phyloP scores from a whole-genome alignment of 2,113 vertebrate genomes.

The Trinectes maculatus region DNA sequence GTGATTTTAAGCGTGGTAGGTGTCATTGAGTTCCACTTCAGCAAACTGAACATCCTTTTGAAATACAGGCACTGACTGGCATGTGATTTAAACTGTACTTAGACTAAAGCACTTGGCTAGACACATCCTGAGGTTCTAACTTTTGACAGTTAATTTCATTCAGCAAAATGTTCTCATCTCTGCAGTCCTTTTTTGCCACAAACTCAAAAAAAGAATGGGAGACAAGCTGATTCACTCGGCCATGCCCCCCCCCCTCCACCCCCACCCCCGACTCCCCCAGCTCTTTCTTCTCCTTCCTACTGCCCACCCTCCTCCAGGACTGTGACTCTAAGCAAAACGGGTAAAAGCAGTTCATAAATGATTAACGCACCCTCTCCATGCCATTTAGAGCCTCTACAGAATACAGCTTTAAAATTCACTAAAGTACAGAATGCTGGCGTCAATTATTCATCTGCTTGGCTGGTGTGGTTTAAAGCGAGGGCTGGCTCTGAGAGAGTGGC shows the following conservation, averaged over 20 bases:
- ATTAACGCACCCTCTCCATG: constrained; percentile 72
- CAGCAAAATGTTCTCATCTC: background rate
- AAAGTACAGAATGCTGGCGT: constrained; percentile 79
- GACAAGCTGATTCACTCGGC: constrained; percentile 46
- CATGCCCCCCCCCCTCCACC: constrained; percentile 35
- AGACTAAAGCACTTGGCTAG: constrained; percentile 14
- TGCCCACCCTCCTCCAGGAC: constrained; percentile 66
- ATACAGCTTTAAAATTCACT: constrained; percentile 81
- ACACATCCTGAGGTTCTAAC: constrained; percentile 21
- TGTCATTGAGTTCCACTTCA: no score
- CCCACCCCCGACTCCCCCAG: constrained; percentile 15
- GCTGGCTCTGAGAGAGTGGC: constrained; percentile 72
- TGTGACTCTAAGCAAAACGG: constrained; percentile 76
- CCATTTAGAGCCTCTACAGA: constrained; percentile 82
- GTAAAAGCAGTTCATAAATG: constrained; percentile 83
- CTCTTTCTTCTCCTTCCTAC: constrained; percentile 36
- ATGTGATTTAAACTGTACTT: constrained; percentile 29
- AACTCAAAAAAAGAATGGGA: constrained; percentile 13
- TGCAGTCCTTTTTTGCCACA: background rate
- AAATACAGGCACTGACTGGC: no score
- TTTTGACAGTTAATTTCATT: constrained; percentile 10
- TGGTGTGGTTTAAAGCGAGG: constrained; percentile 55
- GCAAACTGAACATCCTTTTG: no score
- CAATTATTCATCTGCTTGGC: constrained; percentile 81
- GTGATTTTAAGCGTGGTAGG: no score